Conservation (phyloP, 2,888 invertebrate species). For the Agrotis clavis region DNA sequence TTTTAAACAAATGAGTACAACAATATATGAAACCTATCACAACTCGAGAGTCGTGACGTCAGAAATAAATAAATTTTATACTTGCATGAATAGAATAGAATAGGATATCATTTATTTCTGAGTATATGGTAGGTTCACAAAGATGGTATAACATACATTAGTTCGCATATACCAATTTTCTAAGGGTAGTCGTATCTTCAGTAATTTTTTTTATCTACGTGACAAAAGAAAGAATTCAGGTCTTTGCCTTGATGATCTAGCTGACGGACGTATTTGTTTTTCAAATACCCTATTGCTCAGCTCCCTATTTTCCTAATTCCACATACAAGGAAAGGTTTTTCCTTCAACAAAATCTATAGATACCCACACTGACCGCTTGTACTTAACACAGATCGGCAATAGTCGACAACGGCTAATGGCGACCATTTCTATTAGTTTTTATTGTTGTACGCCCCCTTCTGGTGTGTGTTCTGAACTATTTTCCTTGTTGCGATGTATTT, state of each 20-base stretch:
- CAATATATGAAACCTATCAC: too few species aligned
- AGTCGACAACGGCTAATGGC: constrained; percentile 69
- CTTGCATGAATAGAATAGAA: too few species aligned
- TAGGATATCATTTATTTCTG: too few species aligned
- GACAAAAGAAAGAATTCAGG: neutral
- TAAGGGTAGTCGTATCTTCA: too few species aligned
- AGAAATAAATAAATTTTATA: too few species aligned
- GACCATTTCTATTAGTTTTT: constrained; percentile 73
- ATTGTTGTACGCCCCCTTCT: constrained; percentile 59
- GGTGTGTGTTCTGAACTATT: constrained; percentile 37
- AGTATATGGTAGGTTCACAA: too few species aligned
- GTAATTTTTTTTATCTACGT: too few species aligned
- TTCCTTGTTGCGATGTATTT: constrained; percentile 54
- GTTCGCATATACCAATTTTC: too few species aligned
- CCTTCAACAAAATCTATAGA: constrained; percentile 23
- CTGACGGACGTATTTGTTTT: neutral
- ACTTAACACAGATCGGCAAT: constrained; percentile 61
- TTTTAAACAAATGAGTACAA: too few species aligned
- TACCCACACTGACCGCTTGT: constrained; percentile 24
- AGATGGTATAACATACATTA: too few species aligned
- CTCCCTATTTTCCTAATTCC: neutral
- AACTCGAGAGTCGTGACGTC: too few species aligned
- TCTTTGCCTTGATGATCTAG: neutral
- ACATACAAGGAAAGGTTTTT: constrained; percentile 7
- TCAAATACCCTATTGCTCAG: too few species aligned